Base-by-base conservation (phyloP, 2,888 invertebrate genomes). In the Ectemnius lituratus region DNA sequence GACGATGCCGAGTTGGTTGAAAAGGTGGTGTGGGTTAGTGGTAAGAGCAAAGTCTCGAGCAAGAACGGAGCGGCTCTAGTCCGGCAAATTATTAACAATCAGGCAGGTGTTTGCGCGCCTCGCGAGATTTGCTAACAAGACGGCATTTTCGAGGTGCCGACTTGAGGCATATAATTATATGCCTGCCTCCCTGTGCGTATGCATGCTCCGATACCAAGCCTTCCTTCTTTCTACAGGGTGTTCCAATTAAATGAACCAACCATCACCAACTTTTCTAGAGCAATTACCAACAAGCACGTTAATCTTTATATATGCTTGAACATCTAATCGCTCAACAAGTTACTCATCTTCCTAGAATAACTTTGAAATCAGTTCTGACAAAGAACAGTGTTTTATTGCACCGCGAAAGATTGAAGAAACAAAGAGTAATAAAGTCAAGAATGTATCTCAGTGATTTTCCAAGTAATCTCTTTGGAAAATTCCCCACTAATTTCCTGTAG, bases 31-130 rank as follows among this genome's bases (percentile, higher is more conserved):
- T 64, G 68, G 20, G 52, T 47, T 46, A 61, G n/a, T 49, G n/a
- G 13, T 45, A 20, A 62, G 23, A 28, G n/a, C 20, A n/a, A 28
- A 37, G 57, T 23, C 61, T 56, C 59, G 6, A 8, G 52, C 4
- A n/a, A 16, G 52, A 52, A 27, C 67, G 59, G 56, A 52, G 56
- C 78, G 75, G 75, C 79, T 81, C 83, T 84, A 85, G 85, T 79
- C 83, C 83, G 81, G 86, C 84, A 87, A 87, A 87, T 87, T 87
- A 87, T 87, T 87, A 87, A 87, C 86, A 87, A 87, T 87, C 87
- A 86, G 84, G 87, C 87, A 87, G 87, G 87, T 87, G 87, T 86
- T 85, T 86, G 84, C 80, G 85, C 82, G 83, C 74, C 70, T 76
- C 79, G 80, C 79, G 80, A 85, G 86, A 87, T 86, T 85, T 85